Conservation (phyloP, 2,888 invertebrate genomes). For the Amphipyra berbera region DNA sequence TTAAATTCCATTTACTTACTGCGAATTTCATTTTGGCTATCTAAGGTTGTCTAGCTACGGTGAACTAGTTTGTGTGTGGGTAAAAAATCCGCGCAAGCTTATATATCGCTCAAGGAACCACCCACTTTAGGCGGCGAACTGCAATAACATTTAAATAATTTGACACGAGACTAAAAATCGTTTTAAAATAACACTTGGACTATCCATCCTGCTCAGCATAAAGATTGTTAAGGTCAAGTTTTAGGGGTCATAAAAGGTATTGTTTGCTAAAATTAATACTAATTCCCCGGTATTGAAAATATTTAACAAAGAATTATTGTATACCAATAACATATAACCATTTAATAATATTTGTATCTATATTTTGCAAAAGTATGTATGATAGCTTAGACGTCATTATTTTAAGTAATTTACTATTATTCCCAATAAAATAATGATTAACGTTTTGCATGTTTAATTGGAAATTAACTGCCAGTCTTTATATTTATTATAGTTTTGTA, state of each 20-base stretch:
- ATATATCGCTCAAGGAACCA: constrained; percentile 82
- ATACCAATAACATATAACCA: no score
- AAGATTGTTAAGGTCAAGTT: constrained; percentile 59
- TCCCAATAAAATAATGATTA: no score
- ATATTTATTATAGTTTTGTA: no score
- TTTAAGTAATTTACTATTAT: no score
- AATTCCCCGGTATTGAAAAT: neutral
- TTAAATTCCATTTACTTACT: constrained; percentile 70
- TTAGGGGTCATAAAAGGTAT: constrained; percentile 28
- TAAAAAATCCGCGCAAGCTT: constrained; percentile 83
- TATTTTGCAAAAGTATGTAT: no score
- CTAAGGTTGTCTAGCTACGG: constrained; percentile 74
- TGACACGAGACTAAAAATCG: constrained; percentile 71
- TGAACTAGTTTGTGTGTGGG: constrained; percentile 85
- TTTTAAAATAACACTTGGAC: constrained; percentile 69
- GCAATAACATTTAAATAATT: constrained; percentile 86
- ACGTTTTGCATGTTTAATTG: no score
- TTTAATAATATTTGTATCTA: no score
- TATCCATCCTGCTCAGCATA: constrained; percentile 59
- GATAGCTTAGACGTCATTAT: no score
- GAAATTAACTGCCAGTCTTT: no score
- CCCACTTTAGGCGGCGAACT: constrained; percentile 79
- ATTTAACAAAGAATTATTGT: no score
- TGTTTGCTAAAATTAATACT: neutral
- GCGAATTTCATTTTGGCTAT: constrained; percentile 77